Conservation (phyloP, 2,113 vertebrate species). For the Cinclus mexicanus region DNA sequence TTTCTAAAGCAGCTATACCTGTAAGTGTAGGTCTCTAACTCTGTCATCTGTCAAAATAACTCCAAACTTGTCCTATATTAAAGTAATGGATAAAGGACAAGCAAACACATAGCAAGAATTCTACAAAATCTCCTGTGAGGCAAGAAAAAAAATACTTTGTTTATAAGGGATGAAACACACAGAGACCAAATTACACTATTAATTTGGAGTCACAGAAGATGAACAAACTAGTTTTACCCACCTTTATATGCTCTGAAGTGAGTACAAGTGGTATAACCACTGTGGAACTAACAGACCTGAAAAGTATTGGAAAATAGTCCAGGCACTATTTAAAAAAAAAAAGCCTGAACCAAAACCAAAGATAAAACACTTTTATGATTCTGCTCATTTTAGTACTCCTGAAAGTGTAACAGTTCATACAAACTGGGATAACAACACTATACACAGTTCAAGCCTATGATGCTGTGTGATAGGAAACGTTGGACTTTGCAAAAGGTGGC, state of each 20-base stretch:
- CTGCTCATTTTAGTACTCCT: not conserved
- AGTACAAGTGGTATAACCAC: not conserved
- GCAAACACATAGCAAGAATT: not conserved
- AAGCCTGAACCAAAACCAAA: too few relatives aligned
- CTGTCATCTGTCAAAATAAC: not conserved
- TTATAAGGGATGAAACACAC: not conserved
- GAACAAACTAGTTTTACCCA: not conserved
- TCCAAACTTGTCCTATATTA: not conserved
- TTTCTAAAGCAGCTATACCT: not conserved
- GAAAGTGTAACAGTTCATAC: not conserved
- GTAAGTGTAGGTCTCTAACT: not conserved
- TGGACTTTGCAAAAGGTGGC: not conserved
- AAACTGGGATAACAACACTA: not conserved
- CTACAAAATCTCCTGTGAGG: not conserved
- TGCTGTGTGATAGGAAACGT: not conserved
- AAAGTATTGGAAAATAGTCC: not conserved
- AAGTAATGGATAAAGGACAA: not conserved
- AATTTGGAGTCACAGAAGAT: not conserved
- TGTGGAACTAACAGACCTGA: not conserved
- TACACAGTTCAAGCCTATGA: not conserved
- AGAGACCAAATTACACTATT: not conserved
- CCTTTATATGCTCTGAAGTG: not conserved
- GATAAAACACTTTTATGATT: not conserved
- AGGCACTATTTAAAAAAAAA: not conserved
- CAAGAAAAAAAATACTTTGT: not conserved